Conservation (phyloP, 1,140 invertebrate species). For the Dryas iulia region DNA sequence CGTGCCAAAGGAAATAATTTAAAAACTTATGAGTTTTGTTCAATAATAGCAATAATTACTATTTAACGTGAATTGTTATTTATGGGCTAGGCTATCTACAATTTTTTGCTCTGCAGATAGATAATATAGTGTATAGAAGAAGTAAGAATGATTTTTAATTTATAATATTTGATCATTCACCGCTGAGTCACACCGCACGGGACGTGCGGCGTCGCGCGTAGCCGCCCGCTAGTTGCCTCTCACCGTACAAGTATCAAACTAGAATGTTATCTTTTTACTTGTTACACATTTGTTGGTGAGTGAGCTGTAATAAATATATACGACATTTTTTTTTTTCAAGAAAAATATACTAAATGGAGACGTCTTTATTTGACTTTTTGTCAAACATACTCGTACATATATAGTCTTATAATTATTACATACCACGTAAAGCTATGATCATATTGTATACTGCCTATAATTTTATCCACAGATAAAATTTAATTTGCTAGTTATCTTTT, state of each 20-base stretch:
- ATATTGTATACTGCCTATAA: not conserved
- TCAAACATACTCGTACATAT: not conserved
- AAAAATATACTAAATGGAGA: not conserved
- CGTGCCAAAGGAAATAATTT: not conserved
- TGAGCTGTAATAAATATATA: not conserved
- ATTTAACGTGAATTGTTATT: not conserved
- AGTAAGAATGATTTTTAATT: not conserved
- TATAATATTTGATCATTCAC: not conserved
- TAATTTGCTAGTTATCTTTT: slow-evolving; percentile 2
- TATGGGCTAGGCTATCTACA: too few relatives aligned
- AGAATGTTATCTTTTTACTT: slow-evolving; percentile 2
- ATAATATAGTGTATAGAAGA: not conserved
- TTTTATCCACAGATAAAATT: too few relatives aligned
- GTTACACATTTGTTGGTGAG: not conserved
- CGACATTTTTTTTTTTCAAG: not conserved
- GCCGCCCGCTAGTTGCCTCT: not conserved
- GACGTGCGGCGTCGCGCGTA: slow-evolving; percentile 16
- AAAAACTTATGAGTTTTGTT: too few relatives aligned
- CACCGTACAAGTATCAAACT: not conserved
- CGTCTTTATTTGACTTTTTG: not conserved
- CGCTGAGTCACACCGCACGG: slow-evolving; percentile 4
- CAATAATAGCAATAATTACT: not conserved
- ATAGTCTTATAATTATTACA: not conserved
- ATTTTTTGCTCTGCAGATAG: too few relatives aligned
- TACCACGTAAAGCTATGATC: not conserved